Conservation (phyloP, 2,797 vertebrate genomes). For the Furcifer pardalis region DNA sequence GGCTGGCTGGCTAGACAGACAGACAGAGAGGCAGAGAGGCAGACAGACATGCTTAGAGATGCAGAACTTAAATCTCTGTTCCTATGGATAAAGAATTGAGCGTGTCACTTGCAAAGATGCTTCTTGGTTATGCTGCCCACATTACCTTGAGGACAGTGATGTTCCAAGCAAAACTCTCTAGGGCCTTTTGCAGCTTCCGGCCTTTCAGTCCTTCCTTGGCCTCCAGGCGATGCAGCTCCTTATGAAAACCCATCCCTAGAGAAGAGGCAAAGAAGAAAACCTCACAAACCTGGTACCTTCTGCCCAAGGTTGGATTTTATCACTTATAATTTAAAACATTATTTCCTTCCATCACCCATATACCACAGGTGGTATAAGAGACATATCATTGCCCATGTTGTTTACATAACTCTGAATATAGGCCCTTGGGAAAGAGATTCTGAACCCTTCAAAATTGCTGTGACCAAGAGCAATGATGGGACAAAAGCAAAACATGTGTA, state of each 20-base stretch:
- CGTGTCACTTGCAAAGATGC: background rate
- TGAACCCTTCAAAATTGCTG: background rate
- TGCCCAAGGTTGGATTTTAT: background rate
- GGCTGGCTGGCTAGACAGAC: too few relatives aligned
- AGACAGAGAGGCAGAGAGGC: background rate
- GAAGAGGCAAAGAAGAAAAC: background rate
- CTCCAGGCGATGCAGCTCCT: slow-evolving; percentile 88
- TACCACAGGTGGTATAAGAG: background rate
- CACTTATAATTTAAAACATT: background rate
- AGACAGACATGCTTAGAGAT: background rate
- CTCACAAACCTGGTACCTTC: background rate
- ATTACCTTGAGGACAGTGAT: slow-evolving; percentile 93
- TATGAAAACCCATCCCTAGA: slow-evolving; percentile 90
- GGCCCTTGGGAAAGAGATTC: background rate
- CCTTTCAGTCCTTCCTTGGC: slow-evolving; percentile 90
- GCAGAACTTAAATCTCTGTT: background rate
- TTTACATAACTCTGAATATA: too few relatives aligned
- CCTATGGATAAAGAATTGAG: too few relatives aligned
- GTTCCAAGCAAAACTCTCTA: slow-evolving; percentile 96
- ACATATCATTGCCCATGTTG: too few relatives aligned
- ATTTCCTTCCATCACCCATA: too few relatives aligned
- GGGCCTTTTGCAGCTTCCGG: slow-evolving; percentile 89
- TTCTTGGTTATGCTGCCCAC: background rate
- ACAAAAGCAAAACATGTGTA: background rate
- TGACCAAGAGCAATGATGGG: background rate